These are phyloP conservation scores for Aix galericulata DNA, from an alignment of 2,113 vertebrate species.

Conservation along the genomic window DNA sequence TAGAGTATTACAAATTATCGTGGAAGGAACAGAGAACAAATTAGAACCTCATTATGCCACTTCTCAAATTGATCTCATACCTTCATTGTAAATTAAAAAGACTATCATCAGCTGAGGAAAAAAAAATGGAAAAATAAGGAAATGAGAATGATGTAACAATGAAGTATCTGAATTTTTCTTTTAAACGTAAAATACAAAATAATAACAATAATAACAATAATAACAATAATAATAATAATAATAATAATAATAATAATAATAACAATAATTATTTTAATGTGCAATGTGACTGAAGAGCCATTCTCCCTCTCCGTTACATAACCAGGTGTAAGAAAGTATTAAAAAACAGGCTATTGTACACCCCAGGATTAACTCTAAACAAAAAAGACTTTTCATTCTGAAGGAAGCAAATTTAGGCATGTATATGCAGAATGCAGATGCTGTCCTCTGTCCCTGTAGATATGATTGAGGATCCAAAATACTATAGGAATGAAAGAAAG, in stretches of 20 bases:
- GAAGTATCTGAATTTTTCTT: neutral
- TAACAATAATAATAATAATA: neutral
- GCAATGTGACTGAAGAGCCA: neutral
- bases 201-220: neutral
- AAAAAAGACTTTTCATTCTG: neutral
- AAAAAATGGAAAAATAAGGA: neutral
- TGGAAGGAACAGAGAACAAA: constrained; percentile 47
- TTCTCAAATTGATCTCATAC: constrained; percentile 51
- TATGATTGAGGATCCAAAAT: neutral
- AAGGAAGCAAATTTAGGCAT: neutral
- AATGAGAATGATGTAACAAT: neutral
- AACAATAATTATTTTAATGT: neutral
- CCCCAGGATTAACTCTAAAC: neutral
- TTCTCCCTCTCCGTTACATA: neutral
- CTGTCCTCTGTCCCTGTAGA: neutral
- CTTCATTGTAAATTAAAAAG: constrained; percentile 58
- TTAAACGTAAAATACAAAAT: neutral
- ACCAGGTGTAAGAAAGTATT: neutral
- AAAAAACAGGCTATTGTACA: neutral
- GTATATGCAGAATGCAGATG: neutral
- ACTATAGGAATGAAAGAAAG: neutral
- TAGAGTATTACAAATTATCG: constrained; percentile 35
- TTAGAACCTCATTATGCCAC: constrained; percentile 47
- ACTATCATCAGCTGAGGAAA: constrained; percentile 36
- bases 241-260: neutral